Conservation (phyloP, 2,888 invertebrate species). For the Sminthurinus aureus region DNA sequence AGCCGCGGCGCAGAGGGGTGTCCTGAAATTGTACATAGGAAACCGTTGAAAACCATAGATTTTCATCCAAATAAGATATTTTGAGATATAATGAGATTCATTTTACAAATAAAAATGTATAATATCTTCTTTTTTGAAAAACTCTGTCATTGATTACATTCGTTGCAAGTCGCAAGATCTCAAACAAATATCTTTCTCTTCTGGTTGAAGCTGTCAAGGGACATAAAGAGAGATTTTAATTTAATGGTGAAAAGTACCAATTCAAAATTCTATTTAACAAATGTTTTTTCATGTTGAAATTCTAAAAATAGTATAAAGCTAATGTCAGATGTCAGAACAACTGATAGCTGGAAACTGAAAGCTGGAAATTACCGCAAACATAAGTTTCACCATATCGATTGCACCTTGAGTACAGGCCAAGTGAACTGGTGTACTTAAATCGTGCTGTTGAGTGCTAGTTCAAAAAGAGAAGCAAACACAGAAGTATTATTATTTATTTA, state of each 20-base stretch:
- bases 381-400: conserved; percentile 84
- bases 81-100: neutral
- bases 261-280: too few species aligned
- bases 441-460: conserved; percentile 79
- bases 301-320: too few species aligned
- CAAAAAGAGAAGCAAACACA: too few species aligned
- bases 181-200: conserved; percentile 75
- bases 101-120: neutral
- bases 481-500: too few species aligned
- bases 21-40: conserved; percentile 68
- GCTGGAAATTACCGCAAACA: conserved; percentile 69
- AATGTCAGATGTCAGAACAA: neutral
- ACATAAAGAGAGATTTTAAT: neutral
- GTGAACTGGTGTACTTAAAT: conserved; percentile 87
- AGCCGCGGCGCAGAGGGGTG: conserved; percentile 88
- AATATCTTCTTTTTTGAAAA: neutral
- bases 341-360: too few species aligned
- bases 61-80: neutral
- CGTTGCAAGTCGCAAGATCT: conserved; percentile 78
- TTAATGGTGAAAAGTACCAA: neutral
- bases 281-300: too few species aligned
- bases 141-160: neutral
- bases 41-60: too few species aligned
- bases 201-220: conserved; percentile 72
- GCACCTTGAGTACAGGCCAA: conserved; percentile 86